These are phyloP conservation scores for Aspidiotus destructor DNA, from an alignment of 2,888 invertebrate genomes.

Conservation along the genomic window DNA sequence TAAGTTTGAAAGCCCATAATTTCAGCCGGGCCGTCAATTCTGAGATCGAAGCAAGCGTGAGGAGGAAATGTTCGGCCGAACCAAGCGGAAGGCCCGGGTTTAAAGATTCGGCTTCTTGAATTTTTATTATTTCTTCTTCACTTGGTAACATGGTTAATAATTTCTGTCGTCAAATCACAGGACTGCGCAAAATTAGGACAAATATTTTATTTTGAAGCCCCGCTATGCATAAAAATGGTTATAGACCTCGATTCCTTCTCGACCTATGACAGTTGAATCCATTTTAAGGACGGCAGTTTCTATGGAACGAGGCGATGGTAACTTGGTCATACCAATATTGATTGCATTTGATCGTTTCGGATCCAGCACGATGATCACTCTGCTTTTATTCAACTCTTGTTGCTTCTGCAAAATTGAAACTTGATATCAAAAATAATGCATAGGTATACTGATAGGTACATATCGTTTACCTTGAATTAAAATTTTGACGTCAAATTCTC, in stretches of 20 bases:
- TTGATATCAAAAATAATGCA: too few species aligned
- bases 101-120: conserved; percentile 87
- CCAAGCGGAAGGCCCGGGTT: conserved; percentile 85
- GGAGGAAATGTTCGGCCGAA: conserved; percentile 96
- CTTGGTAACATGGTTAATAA: conserved; percentile 93
- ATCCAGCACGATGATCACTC: conserved; percentile 87
- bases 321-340: conserved; percentile 97
- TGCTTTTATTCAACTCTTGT: conserved; percentile 73
- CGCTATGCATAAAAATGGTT: background rate
- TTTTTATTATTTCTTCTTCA: conserved; percentile 91
- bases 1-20: conserved; percentile 97
- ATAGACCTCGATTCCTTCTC: conserved; percentile 84
- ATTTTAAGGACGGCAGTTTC: conserved; percentile 99
- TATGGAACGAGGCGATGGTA: conserved; percentile 94
- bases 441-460: too few species aligned
- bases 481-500: too few species aligned
- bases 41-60: conserved; percentile 89
- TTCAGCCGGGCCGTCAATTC: conserved; percentile 86
- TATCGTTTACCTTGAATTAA: too few species aligned
- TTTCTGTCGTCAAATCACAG: conserved; percentile 51
- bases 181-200: conserved; percentile 18
- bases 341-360: conserved; percentile 97
- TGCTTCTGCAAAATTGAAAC: conserved; percentile 53
- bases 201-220: background rate
- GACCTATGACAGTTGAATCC: conserved; percentile 95